These are phyloP conservation scores for Lepeophtheirus nordmannii DNA, from an alignment of 2,888 invertebrate species.

Conservation along the genomic window DNA sequence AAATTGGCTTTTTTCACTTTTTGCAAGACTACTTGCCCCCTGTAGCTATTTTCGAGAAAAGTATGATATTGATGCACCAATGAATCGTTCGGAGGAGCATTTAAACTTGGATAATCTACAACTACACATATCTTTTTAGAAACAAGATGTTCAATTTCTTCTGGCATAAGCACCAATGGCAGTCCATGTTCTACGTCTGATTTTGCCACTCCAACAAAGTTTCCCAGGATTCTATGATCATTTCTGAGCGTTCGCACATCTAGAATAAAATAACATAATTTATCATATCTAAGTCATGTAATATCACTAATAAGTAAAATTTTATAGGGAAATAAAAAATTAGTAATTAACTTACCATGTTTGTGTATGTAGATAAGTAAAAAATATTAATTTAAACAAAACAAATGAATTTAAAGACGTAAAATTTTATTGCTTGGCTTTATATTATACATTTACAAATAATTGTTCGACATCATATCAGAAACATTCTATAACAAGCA, in stretches of 20 bases:
- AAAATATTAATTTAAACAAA: too few species aligned
- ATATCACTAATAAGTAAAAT: too few species aligned
- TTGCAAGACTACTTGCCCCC: conserved; percentile 5
- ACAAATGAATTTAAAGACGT: too few species aligned
- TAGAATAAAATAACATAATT: background rate
- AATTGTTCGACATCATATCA: too few species aligned
- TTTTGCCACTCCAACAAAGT: background rate
- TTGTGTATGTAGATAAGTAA: too few species aligned
- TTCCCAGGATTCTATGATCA: conserved; percentile 13
- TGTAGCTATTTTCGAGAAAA: background rate
- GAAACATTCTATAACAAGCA: conserved; percentile 39
- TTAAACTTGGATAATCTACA: background rate
- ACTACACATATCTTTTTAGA: background rate
- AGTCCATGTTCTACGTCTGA: background rate
- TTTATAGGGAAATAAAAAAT: too few species aligned
- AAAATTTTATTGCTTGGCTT: too few species aligned
- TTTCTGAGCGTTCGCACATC: background rate
- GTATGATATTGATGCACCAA: background rate
- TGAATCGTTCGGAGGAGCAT: background rate
- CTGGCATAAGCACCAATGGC: background rate
- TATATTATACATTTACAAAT: too few species aligned
- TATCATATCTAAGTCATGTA: too few species aligned
- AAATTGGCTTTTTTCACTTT: background rate
- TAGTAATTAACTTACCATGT: too few species aligned
- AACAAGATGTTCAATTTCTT: background rate